These are phyloP conservation scores for Penelope pileata DNA, from an alignment of 2,113 vertebrate species.

Conservation along the genomic window DNA sequence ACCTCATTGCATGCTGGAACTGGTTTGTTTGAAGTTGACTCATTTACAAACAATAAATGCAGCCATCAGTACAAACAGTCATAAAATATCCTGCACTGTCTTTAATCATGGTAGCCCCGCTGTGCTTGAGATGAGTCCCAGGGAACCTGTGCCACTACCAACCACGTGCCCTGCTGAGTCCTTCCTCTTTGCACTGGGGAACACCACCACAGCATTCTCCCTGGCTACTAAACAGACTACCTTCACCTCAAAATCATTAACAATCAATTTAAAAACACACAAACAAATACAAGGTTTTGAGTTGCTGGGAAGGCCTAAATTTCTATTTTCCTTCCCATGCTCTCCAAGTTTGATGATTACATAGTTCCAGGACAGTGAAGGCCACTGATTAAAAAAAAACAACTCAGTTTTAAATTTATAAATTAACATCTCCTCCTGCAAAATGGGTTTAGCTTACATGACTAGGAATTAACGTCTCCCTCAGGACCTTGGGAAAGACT, in stretches of 20 bases:
- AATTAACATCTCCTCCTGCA: background rate
- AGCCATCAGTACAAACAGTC: background rate
- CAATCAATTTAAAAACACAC: background rate
- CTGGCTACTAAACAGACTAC: background rate
- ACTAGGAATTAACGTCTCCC: background rate
- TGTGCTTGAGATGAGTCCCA: background rate
- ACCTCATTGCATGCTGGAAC: accelerated
- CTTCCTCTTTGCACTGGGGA: background rate
- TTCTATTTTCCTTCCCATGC: background rate
- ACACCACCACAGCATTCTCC: background rate
- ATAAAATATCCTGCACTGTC: background rate
- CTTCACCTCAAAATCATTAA: background rate
- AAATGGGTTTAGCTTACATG: background rate
- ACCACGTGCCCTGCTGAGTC: background rate
- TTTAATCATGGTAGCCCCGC: background rate
- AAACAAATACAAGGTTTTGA: background rate
- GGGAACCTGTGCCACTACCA: background rate
- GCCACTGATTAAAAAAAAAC: background rate
- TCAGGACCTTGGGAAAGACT: background rate
- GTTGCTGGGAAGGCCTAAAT: background rate
- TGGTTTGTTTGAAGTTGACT: background rate
- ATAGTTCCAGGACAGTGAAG: background rate
- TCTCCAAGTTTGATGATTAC: background rate
- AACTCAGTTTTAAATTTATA: background rate
- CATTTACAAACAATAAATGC: background rate